Percentiles rank a stretch among this genome's conserved stretches.
These are phyloP conservation scores for Spinus olivaceus DNA, from an alignment of 2,797 vertebrate genomes.

Conservation along the genomic window DNA sequence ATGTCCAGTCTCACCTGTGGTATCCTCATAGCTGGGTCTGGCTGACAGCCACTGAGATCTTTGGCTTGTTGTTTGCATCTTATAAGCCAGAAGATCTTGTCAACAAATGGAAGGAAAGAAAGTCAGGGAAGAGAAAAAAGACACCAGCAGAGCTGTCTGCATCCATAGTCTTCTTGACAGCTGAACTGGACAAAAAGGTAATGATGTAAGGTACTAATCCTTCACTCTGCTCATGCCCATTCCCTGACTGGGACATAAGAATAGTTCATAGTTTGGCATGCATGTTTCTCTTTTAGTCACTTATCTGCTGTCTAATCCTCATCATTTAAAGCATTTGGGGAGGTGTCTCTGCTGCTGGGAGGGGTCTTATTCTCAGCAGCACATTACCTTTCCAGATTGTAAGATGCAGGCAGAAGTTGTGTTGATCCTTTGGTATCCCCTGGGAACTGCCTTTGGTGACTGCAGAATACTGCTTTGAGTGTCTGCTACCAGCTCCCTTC, in stretches of 20 bases:
- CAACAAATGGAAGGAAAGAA: slow-evolving; percentile 71
- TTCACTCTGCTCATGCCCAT: neutral
- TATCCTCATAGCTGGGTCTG: slow-evolving; percentile 97
- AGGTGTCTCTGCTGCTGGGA: neutral
- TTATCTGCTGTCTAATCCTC: neutral
- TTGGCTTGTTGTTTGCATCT: slow-evolving; percentile 90
- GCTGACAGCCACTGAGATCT: slow-evolving; percentile 92
- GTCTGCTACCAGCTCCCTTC: neutral
- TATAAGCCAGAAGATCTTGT: slow-evolving; percentile 87
- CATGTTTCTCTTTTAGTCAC: neutral
- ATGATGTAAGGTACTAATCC: neutral
- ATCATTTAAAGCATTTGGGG: neutral
- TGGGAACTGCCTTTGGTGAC: neutral
- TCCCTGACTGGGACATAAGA: neutral
- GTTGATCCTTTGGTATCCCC: neutral
- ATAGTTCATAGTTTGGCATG: neutral
- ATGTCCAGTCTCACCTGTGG: slow-evolving; percentile 87
- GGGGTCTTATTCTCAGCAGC: neutral
- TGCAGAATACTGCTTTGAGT: neutral
- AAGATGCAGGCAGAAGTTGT: neutral
- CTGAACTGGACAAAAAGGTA: slow-evolving; percentile 87
- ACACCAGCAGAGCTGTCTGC: slow-evolving; percentile 41
- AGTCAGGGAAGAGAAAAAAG: slow-evolving; percentile 37
- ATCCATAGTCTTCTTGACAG: slow-evolving; percentile 80
- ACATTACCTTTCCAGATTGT: neutral